Evolutionary conservation across 2,888 invertebrate genomes (phyloP).

Genomic region (Acanthosoma haemorrhoidale): DNA sequence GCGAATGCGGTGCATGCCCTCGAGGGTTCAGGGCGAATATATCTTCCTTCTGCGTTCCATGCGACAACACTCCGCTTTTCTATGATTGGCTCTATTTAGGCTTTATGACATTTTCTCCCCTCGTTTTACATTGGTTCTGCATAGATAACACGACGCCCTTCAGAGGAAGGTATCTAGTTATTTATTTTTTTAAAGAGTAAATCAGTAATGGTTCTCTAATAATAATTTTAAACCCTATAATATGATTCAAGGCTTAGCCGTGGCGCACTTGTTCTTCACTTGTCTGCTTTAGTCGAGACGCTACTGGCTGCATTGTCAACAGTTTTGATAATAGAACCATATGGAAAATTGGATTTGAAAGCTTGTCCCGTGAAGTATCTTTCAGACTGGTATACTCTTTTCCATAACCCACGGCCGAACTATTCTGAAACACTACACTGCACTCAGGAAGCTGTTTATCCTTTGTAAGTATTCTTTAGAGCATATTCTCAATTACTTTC

Average conservation of each 20-base stretch:
- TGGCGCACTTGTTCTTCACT: slow-evolving; percentile 68
- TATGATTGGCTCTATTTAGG: slow-evolving; percentile 93
- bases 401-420: slow-evolving; percentile 90
- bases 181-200: not conserved
- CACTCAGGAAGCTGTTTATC: slow-evolving; percentile 96
- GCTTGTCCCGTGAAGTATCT: slow-evolving; percentile 75
- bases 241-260: slow-evolving; percentile 58
- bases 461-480: slow-evolving; percentile 64
- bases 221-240: not conserved
- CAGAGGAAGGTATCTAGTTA: slow-evolving; percentile 57
- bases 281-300: slow-evolving; percentile 79
- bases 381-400: slow-evolving; percentile 94
- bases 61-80: slow-evolving; percentile 66
- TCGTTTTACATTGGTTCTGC: slow-evolving; percentile 87
- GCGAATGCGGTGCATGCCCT: slow-evolving; percentile 81
- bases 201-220: not conserved
- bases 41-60: slow-evolving; percentile 69
- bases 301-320: slow-evolving; percentile 68
- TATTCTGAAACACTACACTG: slow-evolving; percentile 85
- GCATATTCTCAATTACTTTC: too few relatives aligned
- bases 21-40: slow-evolving; percentile 71
- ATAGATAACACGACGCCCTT: slow-evolving; percentile 57
- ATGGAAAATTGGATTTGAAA: slow-evolving; percentile 66
- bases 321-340: slow-evolving; percentile 73
- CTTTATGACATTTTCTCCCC: slow-evolving; percentile 83